These are phyloP conservation scores for Otus sunia DNA, from an alignment of 2,113 vertebrate species.

Conservation along the genomic window DNA sequence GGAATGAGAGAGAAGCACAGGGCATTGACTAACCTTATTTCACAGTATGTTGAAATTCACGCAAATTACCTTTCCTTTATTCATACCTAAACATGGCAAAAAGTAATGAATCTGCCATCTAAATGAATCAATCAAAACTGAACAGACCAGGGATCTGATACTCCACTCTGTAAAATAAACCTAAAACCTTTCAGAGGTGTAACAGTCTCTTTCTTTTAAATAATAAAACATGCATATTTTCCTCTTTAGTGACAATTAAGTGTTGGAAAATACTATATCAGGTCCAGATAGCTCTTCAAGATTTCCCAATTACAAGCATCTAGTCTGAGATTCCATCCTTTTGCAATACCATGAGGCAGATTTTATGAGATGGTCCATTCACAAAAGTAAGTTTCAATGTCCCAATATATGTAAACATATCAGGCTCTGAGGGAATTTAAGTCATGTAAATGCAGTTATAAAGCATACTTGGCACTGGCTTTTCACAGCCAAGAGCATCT, in stretches of 20 bases:
- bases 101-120: background rate
- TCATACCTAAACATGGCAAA: background rate
- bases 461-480: conserved; percentile 16
- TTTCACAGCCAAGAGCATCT: conserved; percentile 30
- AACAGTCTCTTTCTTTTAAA: background rate
- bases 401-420: conserved; percentile 1
- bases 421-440: conserved; percentile 7
- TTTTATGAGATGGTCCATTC: background rate
- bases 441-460: conserved; percentile 15
- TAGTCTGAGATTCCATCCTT: background rate
- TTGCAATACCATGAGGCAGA: background rate
- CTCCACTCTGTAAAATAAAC: background rate
- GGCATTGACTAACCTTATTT: background rate
- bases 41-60: background rate
- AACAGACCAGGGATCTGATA: background rate
- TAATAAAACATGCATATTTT: background rate
- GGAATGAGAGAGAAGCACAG: background rate
- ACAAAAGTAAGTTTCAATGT: background rate
- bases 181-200: background rate
- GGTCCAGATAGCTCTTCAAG: background rate
- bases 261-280: background rate
- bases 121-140: background rate
- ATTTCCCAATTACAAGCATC: background rate
- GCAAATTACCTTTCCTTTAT: background rate
- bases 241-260: background rate